A percentile compares a stretch with the other conserved stretches of the same genome.
Evolutionary conservation across 2,888 invertebrate genomes (phyloP).

Genomic region (Clunio marinus): DNA sequence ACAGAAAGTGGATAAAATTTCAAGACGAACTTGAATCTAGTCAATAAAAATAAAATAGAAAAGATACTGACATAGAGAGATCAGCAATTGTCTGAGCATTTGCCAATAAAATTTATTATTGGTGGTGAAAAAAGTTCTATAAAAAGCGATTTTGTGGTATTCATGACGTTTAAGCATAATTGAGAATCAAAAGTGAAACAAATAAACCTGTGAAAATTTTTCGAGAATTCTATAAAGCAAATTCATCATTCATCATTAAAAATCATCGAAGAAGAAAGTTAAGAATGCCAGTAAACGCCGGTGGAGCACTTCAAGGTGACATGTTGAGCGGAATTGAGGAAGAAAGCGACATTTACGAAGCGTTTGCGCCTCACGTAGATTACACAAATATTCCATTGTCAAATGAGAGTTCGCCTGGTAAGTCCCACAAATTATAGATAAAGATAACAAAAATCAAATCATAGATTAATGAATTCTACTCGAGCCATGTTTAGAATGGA

Average conservation of each 20-base stretch:
- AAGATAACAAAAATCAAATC: too few species aligned
- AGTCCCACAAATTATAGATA: too few species aligned
- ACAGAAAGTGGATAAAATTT: too few species aligned
- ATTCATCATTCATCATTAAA: not conserved
- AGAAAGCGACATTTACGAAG: constrained; percentile 71
- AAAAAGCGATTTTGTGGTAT: too few species aligned
- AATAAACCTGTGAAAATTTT: too few species aligned
- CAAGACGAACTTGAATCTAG: too few species aligned
- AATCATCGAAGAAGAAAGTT: not conserved
- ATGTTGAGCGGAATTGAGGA: constrained; percentile 72
- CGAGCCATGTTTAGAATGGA: too few species aligned
- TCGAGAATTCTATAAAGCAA: not conserved
- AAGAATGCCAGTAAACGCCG: constrained; percentile 50
- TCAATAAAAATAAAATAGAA: not conserved
- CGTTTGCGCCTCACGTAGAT: constrained; percentile 78
- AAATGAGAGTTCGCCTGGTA: constrained; percentile 61
- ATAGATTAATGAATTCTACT: too few species aligned
- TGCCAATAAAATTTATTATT: not conserved
- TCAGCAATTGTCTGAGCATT: not conserved
- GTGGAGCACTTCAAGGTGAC: constrained; percentile 54
- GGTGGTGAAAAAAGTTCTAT: not conserved
- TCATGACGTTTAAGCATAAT: not conserved
- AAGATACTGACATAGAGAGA: too few species aligned
- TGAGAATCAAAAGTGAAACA: not conserved
- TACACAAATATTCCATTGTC: constrained; percentile 70